Evolutionary conservation across 2,888 invertebrate species (phyloP), one percentile per base, ranked within the genome.

Genomic region (Harpalus rubripes): DNA sequence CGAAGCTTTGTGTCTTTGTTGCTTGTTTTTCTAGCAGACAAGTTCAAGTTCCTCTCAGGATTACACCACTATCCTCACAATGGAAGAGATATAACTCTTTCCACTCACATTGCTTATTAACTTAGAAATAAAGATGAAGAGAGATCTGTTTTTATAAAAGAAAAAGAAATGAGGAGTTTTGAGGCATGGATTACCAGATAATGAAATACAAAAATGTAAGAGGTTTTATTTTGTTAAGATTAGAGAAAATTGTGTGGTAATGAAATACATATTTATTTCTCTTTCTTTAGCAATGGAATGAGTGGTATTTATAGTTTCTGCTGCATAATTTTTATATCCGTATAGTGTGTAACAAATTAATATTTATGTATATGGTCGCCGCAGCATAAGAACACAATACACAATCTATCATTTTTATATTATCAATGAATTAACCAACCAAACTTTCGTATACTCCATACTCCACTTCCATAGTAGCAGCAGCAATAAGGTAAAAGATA

Each of bases 11-110:
- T 26, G 2, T 63, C 63, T 26, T 63, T 63, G 22, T 26, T 63
- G 26, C n/a, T 15, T 68, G 68, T 74, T 74, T 74, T 74, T 74
- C 16, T 74, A 74, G 10, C 16, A 74, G 74, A 74, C 16, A 74
- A 72, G 32, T 52, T 52, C 52, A 74, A 74, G 74, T 74, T 74
- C 18, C 74, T 52, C 44, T 52, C 12, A 44, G 74, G 52, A 74
- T 74, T 74, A 74, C 32, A 74, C 16, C 12, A 10, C 44, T 52
- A 74, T 74, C 74, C 18, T 7, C 6, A 7, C 44, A 74, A 74
- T 18, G 44, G 18, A 44, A 68, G 68, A 68, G 15, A 68, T 15
- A 68, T 32, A 65, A 68, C 10, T 74, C 74, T 74, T 74, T 52
- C 8, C 12, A 44, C 6, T 6, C 41, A 41, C 41, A 72, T 72